phyloP scores from a whole-genome alignment of 1,140 invertebrate genomes.

The Adoxophyes honmai region DNA sequence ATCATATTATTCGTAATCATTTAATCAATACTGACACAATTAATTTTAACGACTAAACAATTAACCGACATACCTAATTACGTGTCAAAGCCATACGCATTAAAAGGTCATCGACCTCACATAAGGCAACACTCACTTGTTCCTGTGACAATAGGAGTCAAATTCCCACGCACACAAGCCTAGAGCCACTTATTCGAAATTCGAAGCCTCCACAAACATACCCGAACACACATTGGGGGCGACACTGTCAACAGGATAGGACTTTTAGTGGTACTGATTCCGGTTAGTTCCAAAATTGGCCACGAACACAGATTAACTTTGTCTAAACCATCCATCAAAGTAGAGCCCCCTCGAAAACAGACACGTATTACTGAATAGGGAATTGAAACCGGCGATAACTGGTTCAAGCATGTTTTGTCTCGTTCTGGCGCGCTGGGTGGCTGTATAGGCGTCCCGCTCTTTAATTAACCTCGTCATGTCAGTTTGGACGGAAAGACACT shows the following conservation, averaged over 20 bases:
- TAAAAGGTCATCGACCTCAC: no score
- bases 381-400: conserved; percentile 25
- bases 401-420: conserved; percentile 14
- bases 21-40: no score
- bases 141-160: neutral
- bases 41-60: no score
- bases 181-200: neutral
- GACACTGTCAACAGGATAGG: neutral
- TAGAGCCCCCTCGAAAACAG: conserved; percentile 12
- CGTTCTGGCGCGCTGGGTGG: neutral
- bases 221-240: neutral
- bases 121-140: no score
- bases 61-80: no score
- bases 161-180: neutral
- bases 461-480: conserved; percentile 54
- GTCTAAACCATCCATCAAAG: conserved; percentile 5
- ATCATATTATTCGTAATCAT: no score
- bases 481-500: conserved; percentile 57
- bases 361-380: conserved; percentile 22
- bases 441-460: conserved; percentile 36
- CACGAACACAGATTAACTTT: neutral
- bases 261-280: neutral
- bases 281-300: neutral
- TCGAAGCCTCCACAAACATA: neutral
- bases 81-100: no score